Percentiles rank a stretch among this genome's conserved stretches.
phyloP scores from a whole-genome alignment of 2,888 invertebrate genomes.

The Blastobasis adustella region DNA sequence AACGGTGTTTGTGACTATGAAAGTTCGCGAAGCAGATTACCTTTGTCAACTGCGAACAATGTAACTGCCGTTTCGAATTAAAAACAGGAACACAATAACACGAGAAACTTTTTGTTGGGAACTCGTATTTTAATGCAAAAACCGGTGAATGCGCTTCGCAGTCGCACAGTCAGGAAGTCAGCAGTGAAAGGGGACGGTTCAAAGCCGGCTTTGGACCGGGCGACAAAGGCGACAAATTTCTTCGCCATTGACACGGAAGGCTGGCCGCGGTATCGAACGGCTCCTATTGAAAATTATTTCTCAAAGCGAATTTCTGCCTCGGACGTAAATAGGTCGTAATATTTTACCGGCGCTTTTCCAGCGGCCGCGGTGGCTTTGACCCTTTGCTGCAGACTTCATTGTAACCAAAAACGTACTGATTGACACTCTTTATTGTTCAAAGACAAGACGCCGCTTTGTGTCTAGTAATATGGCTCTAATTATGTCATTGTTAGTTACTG shows the following conservation, averaged over 20 bases:
- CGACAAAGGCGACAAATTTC: constrained; percentile 50
- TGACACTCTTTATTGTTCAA: no score
- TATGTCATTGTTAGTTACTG: no score
- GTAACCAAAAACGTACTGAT: no score
- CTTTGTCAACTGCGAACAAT: no score
- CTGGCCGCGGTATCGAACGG: constrained; percentile 29
- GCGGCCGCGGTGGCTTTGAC: constrained; percentile 20
- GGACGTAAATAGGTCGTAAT: constrained; percentile 57
- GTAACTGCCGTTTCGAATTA: neutral
- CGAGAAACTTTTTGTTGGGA: constrained; percentile 1
- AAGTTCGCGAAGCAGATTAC: no score
- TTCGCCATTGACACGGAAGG: constrained; percentile 43
- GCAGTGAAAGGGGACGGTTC: constrained; percentile 20
- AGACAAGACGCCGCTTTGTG: no score
- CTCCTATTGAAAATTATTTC: constrained; percentile 56
- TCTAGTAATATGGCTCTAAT: no score
- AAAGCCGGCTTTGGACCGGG: constrained; percentile 25
- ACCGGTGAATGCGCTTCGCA: constrained; percentile 4
- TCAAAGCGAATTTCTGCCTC: constrained; percentile 41
- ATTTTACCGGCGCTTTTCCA: constrained; percentile 42
- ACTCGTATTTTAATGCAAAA: constrained; percentile 4
- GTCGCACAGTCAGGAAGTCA: constrained; percentile 16
- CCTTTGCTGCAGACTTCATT: constrained; percentile 12
- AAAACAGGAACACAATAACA: neutral
- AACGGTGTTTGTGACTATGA: no score